Percentiles rank a stretch among this genome's conserved stretches.
phyloP scores from a whole-genome alignment of 1,140 invertebrate species.

The Drosophila bocqueti region DNA sequence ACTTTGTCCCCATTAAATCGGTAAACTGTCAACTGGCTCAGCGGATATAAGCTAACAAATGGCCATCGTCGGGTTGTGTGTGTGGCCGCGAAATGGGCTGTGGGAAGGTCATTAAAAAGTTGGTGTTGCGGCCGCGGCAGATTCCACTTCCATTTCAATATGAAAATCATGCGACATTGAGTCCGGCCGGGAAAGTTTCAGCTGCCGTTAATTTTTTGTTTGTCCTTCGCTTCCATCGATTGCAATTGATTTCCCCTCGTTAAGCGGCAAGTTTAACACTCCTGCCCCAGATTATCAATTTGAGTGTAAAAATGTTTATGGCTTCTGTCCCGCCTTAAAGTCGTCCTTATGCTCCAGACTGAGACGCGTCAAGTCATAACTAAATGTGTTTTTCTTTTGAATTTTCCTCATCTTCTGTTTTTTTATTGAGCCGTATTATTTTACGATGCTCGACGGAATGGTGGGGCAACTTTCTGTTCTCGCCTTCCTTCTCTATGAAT shows the following conservation, averaged over 20 bases:
- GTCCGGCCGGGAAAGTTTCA: conserved; percentile 8
- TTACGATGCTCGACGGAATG: conserved; percentile 38
- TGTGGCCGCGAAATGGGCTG: conserved; percentile 22
- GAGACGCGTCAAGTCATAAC: conserved; percentile 52
- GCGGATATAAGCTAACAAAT: conserved; percentile 33
- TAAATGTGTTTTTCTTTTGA: conserved; percentile 43
- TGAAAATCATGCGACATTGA: conserved; percentile 14
- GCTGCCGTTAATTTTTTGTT: neutral
- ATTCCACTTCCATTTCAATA: conserved; percentile 34
- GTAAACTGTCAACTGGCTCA: conserved; percentile 50
- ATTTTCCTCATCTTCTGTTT: conserved; percentile 7
- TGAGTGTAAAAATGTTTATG: conserved; percentile 35
- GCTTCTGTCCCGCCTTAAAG: conserved; percentile 45
- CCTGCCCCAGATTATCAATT: conserved; percentile 25
- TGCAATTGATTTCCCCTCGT: conserved; percentile 45
- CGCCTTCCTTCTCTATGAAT: conserved; percentile 16
- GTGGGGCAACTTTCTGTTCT: conserved; percentile 25
- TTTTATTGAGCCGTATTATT: conserved; percentile 50
- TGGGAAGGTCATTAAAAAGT: conserved; percentile 30
- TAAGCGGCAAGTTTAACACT: conserved; percentile 22
- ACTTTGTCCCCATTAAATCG: conserved; percentile 41
- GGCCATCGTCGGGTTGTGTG: conserved; percentile 28
- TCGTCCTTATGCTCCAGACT: conserved; percentile 29
- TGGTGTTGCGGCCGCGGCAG: conserved; percentile 9
- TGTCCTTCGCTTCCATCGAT: conserved; percentile 32